Evolutionary conservation across 2,888 invertebrate genomes (phyloP).

Genomic region (Taphrorychus bicolor): DNA sequence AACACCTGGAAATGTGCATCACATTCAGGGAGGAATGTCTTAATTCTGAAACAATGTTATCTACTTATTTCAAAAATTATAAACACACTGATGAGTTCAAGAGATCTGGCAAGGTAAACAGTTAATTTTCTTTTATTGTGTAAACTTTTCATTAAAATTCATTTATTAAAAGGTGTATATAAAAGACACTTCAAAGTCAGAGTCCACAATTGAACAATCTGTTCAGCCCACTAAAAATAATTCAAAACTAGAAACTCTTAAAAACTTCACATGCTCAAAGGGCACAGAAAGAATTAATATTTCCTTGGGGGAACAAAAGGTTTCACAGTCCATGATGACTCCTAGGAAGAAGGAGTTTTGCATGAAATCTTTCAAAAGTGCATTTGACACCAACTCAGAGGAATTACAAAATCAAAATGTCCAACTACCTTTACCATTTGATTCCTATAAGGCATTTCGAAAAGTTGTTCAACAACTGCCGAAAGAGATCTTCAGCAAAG

Average conservation of each 20-base stretch:
- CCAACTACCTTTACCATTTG: slow-evolving; percentile 49
- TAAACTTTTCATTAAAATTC: background rate
- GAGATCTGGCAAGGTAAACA: slow-evolving; percentile 66
- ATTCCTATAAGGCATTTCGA: slow-evolving; percentile 50
- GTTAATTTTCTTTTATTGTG: background rate
- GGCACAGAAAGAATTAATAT: slow-evolving; percentile 30
- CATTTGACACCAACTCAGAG: background rate
- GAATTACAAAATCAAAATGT: background rate
- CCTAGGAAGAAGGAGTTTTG: background rate
- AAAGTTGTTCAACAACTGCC: slow-evolving; percentile 46
- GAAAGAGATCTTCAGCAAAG: slow-evolving; percentile 53
- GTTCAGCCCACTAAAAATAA: slow-evolving; percentile 2
- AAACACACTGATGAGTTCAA: slow-evolving; percentile 68
- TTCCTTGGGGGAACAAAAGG: background rate
- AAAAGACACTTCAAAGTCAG: slow-evolving; percentile 60
- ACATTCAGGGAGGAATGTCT: slow-evolving; percentile 70
- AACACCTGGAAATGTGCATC: slow-evolving; percentile 67
- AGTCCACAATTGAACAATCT: background rate
- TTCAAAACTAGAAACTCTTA: slow-evolving; percentile 1
- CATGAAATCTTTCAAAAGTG: background rate
- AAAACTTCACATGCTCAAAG: slow-evolving; percentile 20
- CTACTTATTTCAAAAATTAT: slow-evolving; percentile 69
- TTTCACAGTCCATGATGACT: background rate
- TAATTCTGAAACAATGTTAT: slow-evolving; percentile 72
- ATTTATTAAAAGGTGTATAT: slow-evolving; percentile 61